Percentiles rank a stretch among this genome's conserved stretches.
phyloP scores from a whole-genome alignment of 2,113 vertebrate genomes.

The Tragulus kanchil region DNA sequence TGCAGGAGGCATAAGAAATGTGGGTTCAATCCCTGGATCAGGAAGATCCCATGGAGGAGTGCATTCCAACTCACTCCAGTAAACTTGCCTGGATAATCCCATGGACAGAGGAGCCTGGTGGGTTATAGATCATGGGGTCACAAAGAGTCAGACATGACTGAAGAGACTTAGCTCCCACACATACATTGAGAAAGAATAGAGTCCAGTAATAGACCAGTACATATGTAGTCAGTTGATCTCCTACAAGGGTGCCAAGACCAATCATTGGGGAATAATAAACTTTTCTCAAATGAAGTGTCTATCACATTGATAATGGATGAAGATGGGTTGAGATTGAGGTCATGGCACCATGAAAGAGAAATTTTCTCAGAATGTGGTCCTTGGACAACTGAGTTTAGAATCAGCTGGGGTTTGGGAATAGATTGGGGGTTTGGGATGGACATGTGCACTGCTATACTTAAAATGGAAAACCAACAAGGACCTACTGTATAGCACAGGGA shows the following conservation, averaged over 20 bases:
- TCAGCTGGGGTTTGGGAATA: background rate
- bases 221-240: background rate
- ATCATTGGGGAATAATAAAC: background rate
- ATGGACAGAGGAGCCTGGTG: background rate
- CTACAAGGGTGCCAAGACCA: background rate
- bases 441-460: background rate
- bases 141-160: background rate
- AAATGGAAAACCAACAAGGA: background rate
- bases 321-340: background rate
- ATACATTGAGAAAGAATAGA: background rate
- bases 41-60: background rate
- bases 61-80: background rate
- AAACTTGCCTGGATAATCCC: background rate
- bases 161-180: background rate
- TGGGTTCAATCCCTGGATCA: background rate
- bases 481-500: background rate
- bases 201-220: background rate
- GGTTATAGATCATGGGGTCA: background rate
- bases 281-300: background rate
- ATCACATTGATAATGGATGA: background rate
- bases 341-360: slow-evolving; percentile 37
- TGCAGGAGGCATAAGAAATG: background rate
- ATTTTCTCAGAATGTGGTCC: background rate
- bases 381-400: background rate
- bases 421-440: background rate